Conservation (phyloP, 2,888 invertebrate species). For the Sphaerophoria taeniata region DNA sequence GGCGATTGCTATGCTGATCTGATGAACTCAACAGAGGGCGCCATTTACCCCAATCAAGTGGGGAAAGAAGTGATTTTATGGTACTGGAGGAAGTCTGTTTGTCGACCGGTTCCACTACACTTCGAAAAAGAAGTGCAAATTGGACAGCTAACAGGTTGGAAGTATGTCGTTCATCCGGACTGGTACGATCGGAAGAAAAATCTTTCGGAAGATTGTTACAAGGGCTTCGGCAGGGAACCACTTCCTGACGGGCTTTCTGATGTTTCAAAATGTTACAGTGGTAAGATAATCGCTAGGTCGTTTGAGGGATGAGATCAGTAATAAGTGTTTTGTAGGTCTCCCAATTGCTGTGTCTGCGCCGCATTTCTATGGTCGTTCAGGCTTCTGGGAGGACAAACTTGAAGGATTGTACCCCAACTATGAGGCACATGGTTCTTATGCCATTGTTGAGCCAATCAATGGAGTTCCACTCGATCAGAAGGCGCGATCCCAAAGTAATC, state of each 20-base stretch:
- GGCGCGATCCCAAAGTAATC: conserved; percentile 87
- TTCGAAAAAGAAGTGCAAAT: conserved; percentile 78
- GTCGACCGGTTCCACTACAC: conserved; percentile 74
- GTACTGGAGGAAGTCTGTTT: conserved; percentile 87
- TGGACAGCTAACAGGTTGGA: conserved; percentile 84
- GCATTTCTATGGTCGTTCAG: conserved; percentile 85
- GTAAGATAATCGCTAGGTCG: conserved; percentile 81
- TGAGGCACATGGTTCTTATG: conserved; percentile 86
- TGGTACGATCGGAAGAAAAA: conserved; percentile 85
- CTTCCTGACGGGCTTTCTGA: conserved; percentile 86
- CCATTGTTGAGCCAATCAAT: conserved; percentile 87
- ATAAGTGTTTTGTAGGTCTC: conserved; percentile 83
- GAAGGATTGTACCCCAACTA: conserved; percentile 86
- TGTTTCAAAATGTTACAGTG: conserved; percentile 86
- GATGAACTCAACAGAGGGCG: conserved; percentile 87
- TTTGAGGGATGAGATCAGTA: not conserved
- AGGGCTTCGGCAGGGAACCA: conserved; percentile 81
- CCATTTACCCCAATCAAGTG: conserved; percentile 85
- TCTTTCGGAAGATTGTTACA: conserved; percentile 85
- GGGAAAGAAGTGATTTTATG: conserved; percentile 84
- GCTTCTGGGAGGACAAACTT: conserved; percentile 83
- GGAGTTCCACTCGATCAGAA: conserved; percentile 86
- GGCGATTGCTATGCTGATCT: conserved; percentile 85
- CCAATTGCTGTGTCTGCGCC: conserved; percentile 89
- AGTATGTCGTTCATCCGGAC: conserved; percentile 85